A percentile compares a stretch with the other conserved stretches of the same genome.
phyloP scores from a whole-genome alignment of 1,140 invertebrate species.

The Drosophila sechellia region DNA sequence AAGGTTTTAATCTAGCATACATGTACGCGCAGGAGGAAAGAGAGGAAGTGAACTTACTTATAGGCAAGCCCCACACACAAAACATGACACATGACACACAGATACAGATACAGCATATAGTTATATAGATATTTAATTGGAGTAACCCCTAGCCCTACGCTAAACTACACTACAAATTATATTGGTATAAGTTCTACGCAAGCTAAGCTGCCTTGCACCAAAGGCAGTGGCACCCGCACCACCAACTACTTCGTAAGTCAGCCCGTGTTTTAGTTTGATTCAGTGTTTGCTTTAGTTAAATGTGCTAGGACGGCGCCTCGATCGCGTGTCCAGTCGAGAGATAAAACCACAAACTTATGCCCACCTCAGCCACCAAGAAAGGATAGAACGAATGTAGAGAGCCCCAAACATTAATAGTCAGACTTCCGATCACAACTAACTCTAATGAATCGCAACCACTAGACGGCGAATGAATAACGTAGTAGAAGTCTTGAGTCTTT shows the following conservation, averaged over 20 bases:
- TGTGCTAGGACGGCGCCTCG: conserved; percentile 63
- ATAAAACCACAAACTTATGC: conserved; percentile 66
- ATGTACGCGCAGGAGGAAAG: conserved; percentile 36
- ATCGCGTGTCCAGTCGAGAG: conserved; percentile 29
- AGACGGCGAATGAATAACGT: conserved; percentile 1
- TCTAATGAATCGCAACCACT: conserved; percentile 31
- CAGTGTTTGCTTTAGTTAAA: conserved; percentile 78
- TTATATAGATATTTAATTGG: conserved; percentile 77
- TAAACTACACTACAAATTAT: conserved; percentile 20
- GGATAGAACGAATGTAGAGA: conserved; percentile 5
- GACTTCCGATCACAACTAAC: conserved; percentile 65
- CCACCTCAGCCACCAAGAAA: conserved; percentile 80
- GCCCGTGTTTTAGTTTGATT: conserved; percentile 81
- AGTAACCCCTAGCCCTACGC: conserved; percentile 31
- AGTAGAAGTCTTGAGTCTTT: conserved; percentile 18
- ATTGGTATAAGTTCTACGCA: conserved; percentile 60
- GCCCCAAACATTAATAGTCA: conserved; percentile 60
- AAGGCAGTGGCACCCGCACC: conserved; percentile 37
- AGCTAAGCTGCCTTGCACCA: conserved; percentile 9
- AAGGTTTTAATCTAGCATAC: conserved; percentile 63
- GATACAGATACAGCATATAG: conserved; percentile 42
- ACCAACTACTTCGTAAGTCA: conserved; percentile 71
- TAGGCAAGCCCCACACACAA: conserved; percentile 38
- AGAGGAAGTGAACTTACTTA: conserved; percentile 54
- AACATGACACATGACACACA: conserved; percentile 30